phyloP scores from a whole-genome alignment of 2,113 vertebrate genomes.

The Heterotilapia buettikoferi region DNA sequence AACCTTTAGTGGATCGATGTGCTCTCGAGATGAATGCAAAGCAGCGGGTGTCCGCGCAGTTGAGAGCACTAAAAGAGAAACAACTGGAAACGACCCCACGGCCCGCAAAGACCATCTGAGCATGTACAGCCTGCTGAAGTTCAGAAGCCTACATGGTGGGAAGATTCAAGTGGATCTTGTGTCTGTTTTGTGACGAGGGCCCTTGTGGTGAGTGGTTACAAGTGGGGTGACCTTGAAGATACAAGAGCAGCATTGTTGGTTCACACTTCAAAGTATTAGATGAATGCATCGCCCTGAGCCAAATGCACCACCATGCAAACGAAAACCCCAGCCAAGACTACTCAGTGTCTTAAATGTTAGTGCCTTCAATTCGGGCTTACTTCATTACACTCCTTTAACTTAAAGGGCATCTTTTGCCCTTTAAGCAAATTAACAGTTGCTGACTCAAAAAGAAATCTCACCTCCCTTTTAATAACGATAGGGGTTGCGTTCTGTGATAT shows the following conservation, averaged over 20 bases:
- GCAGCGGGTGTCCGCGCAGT: not conserved
- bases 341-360: not conserved
- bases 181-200: not conserved
- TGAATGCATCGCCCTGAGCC: not conserved
- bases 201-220: not conserved
- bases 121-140: not conserved
- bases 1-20: not conserved
- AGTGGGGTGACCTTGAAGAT: conserved; percentile 13
- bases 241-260: conserved; percentile 16
- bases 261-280: not conserved
- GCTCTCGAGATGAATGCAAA: not conserved
- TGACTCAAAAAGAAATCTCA: not conserved
- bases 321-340: not conserved
- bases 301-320: not conserved
- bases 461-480: not conserved
- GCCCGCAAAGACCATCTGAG: not conserved
- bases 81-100: conserved; percentile 3
- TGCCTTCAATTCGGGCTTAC: not conserved
- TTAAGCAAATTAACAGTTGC: not conserved
- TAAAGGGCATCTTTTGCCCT: not conserved
- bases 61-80: not conserved
- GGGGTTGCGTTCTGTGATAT: not conserved
- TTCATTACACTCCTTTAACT: not conserved
- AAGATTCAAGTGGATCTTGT: conserved; percentile 1
- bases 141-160: not conserved